A percentile compares a stretch with the other conserved stretches of the same genome.
These are phyloP conservation scores for Pollenia griseotomentosa DNA, from an alignment of 2,888 invertebrate species.

Conservation along the genomic window DNA sequence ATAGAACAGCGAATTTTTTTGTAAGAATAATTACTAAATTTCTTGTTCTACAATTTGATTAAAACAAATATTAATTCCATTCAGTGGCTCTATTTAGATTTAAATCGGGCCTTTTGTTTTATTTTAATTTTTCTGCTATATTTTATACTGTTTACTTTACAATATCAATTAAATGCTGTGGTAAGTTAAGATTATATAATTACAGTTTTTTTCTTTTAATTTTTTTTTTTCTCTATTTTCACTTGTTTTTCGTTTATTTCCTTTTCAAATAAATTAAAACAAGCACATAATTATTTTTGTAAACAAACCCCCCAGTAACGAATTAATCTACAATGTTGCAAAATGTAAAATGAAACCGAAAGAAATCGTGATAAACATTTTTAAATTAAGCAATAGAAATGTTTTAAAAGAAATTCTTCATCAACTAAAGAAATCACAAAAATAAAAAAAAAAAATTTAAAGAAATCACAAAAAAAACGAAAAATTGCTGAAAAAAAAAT, in stretches of 20 bases:
- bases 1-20: no score
- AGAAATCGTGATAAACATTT: slow-evolving; percentile 40
- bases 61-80: no score
- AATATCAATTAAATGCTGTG: background rate
- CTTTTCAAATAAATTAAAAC: slow-evolving; percentile 28
- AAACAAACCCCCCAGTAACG: slow-evolving; percentile 25
- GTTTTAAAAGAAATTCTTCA: background rate
- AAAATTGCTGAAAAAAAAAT: background rate
- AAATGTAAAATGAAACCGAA: slow-evolving; percentile 24
- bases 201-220: background rate
- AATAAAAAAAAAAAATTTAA: background rate
- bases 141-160: no score
- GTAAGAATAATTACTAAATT: no score
- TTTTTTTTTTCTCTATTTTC: background rate
- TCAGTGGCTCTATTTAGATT: no score
- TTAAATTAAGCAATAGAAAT: background rate
- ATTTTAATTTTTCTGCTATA: no score
- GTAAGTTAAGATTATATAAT: background rate
- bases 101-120: no score
- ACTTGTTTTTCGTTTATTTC: background rate
- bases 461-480: background rate
- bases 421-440: background rate
- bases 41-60: no score
- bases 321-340: slow-evolving; percentile 39
- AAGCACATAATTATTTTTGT: background rate